Conservation (phyloP, 23 tunicate genomes). For the Corella eumyota region DNA sequence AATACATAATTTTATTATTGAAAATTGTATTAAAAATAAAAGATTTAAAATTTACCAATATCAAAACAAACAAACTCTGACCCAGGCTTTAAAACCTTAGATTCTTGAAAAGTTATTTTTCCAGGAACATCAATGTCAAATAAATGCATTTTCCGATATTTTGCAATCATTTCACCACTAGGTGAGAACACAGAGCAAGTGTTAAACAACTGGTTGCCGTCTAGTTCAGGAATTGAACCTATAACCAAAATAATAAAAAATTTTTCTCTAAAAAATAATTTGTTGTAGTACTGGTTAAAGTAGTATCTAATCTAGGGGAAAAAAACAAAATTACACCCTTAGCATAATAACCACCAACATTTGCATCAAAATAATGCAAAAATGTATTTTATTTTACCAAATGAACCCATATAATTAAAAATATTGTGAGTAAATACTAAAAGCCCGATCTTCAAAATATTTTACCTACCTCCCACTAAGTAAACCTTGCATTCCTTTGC, state of each 20-base stretch:
- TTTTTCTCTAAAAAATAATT: too few relatives aligned
- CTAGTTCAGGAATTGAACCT: conserved; percentile 92
- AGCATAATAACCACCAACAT: not conserved
- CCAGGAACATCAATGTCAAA: conserved; percentile 98
- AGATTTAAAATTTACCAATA: too few relatives aligned
- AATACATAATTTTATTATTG: too few relatives aligned
- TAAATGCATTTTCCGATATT: conserved; percentile 86
- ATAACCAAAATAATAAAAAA: too few relatives aligned
- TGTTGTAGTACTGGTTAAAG: too few relatives aligned
- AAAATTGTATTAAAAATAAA: too few relatives aligned
- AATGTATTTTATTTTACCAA: too few relatives aligned
- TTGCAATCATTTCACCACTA: conserved; percentile 76
- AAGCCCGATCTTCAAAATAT: not conserved
- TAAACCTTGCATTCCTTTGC: conserved; percentile 86
- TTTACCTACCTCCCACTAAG: conserved; percentile 65
- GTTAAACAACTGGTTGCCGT: conserved; percentile 59
- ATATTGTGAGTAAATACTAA: not conserved
- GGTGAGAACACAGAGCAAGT: conserved; percentile 89
- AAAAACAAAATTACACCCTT: not conserved
- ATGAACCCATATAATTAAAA: not conserved
- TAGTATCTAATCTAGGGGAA: too few relatives aligned
- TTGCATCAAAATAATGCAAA: not conserved
- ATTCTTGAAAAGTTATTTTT: conserved; percentile 85
- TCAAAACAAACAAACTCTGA: too few relatives aligned
- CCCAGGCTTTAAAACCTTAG: conserved; percentile 80